Evolutionary conservation across 2,888 invertebrate genomes (phyloP).

Genomic region (Ormyrus labotus): DNA sequence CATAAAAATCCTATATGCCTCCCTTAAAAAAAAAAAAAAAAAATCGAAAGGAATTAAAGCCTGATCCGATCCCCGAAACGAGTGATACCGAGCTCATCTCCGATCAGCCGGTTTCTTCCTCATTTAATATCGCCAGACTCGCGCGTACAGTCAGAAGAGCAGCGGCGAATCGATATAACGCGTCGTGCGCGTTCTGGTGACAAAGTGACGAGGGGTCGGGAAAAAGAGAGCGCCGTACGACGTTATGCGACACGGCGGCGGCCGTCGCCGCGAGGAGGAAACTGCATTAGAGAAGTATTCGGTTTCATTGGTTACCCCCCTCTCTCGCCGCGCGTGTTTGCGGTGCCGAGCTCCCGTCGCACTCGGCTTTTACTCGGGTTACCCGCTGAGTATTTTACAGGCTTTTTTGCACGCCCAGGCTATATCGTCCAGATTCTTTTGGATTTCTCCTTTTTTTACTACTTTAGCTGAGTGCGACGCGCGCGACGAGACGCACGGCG

Average conservation of each 20-base stretch:
- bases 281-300: conserved; percentile 58
- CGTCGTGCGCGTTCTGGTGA: conserved; percentile 22
- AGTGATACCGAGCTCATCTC: too few species aligned
- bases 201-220: conserved; percentile 33
- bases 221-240: conserved; percentile 17
- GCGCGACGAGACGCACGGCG: too few species aligned
- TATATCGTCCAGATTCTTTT: neutral
- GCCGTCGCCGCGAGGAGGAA: conserved; percentile 49
- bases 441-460: neutral
- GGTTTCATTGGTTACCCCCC: conserved; percentile 50
- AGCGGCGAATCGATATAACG: conserved; percentile 26
- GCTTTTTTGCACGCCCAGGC: conserved; percentile 6
- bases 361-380: conserved; percentile 46
- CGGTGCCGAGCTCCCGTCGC: conserved; percentile 7
- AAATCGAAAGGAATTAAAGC: too few species aligned
- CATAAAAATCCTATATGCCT: too few species aligned
- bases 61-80: too few species aligned
- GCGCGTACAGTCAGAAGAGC: neutral
- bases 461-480: too few species aligned
- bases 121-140: conserved; percentile 15
- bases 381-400: conserved; percentile 44
- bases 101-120: neutral
- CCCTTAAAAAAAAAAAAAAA: too few species aligned
- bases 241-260: conserved; percentile 42
- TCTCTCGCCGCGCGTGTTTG: conserved; percentile 39